phyloP scores from a whole-genome alignment of 2,888 invertebrate species.

The Oligia fasciuncula region DNA sequence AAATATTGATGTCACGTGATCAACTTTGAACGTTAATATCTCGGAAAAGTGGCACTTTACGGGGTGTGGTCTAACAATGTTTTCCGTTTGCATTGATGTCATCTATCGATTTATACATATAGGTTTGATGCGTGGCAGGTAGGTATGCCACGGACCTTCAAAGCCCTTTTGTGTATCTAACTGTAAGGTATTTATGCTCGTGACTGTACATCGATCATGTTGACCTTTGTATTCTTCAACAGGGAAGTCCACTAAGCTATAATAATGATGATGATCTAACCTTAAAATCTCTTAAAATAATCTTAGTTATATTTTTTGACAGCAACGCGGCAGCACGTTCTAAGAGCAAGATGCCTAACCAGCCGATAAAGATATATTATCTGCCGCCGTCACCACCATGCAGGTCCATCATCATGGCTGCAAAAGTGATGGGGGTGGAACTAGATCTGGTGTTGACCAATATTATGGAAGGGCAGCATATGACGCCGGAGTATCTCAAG shows the following conservation, averaged over 20 bases:
- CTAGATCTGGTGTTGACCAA: conserved; percentile 91
- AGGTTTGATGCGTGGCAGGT: no score
- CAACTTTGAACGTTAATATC: no score
- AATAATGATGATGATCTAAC: conserved; percentile 8
- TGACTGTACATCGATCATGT: conserved; percentile 1
- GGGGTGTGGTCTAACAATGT: no score
- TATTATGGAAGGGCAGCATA: conserved; percentile 90
- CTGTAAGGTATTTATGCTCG: neutral
- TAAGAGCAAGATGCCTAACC: conserved; percentile 82
- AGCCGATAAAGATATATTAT: conserved; percentile 91
- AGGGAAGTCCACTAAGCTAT: conserved; percentile 1
- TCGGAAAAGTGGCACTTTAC: no score
- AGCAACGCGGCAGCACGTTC: conserved; percentile 87
- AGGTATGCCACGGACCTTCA: no score
- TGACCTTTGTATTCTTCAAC: conserved; percentile 10
- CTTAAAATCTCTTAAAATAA: conserved; percentile 3
- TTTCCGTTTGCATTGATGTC: no score
- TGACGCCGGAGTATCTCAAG: conserved; percentile 92
- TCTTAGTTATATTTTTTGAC: conserved; percentile 47
- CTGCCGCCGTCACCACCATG: conserved; percentile 91
- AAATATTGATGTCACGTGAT: no score
- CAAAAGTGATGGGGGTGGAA: conserved; percentile 91
- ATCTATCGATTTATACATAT: no score
- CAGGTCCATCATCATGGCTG: conserved; percentile 91
- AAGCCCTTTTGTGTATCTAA: neutral